These are phyloP conservation scores for Drosophila macrospina DNA, from an alignment of 2,888 invertebrate genomes.

Conservation along the genomic window DNA sequence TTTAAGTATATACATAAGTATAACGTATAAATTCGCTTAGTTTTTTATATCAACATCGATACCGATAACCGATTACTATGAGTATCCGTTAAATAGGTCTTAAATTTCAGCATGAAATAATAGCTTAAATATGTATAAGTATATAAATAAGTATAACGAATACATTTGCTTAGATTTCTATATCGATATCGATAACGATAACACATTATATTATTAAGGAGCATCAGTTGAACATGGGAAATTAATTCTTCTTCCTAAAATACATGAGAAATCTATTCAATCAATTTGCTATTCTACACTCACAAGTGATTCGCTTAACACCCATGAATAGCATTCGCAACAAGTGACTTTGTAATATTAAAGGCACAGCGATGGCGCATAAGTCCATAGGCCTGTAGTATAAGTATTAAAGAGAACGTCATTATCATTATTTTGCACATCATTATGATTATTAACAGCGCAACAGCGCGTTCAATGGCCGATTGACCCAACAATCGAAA, in stretches of 20 bases:
- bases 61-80: too few relatives aligned
- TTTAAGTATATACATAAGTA: too few relatives aligned
- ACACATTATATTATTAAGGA: too few relatives aligned
- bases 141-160: too few relatives aligned
- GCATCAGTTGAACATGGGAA: too few relatives aligned
- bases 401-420: not conserved
- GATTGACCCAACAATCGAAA: constrained; percentile 74
- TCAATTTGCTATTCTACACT: not conserved
- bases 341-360: constrained; percentile 16
- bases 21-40: too few relatives aligned
- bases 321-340: constrained; percentile 15
- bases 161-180: too few relatives aligned
- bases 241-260: not conserved
- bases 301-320: constrained; percentile 1
- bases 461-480: constrained; percentile 57
- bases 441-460: constrained; percentile 16
- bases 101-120: too few relatives aligned
- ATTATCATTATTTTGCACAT: not conserved
- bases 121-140: too few relatives aligned
- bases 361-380: constrained; percentile 11
- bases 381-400: not conserved
- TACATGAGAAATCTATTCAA: not conserved
- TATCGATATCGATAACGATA: too few relatives aligned
- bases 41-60: too few relatives aligned
- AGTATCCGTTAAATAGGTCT: too few relatives aligned